Evolutionary conservation across 2,888 invertebrate genomes (phyloP).

Genomic region (Drosophila maculinotata): DNA sequence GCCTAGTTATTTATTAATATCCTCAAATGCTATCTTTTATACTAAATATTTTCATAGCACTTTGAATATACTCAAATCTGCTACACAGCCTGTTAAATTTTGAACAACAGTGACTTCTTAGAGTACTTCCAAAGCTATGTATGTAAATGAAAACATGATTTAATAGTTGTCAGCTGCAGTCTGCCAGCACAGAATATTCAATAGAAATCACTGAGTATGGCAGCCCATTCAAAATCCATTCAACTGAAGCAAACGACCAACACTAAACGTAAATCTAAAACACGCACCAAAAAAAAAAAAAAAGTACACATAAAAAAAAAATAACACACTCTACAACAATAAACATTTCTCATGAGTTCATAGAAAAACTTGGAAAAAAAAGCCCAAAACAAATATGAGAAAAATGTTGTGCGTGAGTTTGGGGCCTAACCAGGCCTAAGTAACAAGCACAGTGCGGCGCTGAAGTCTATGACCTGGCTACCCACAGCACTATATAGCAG

Average conservation of each 20-base stretch:
- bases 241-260: constrained; percentile 21
- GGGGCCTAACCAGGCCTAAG: constrained; percentile 45
- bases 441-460: constrained; percentile 29
- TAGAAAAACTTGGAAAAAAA: constrained; percentile 10
- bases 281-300: constrained; percentile 34
- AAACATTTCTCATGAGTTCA: constrained; percentile 42
- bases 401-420: constrained; percentile 46
- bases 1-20: too few relatives aligned
- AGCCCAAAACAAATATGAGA: constrained; percentile 55
- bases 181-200: constrained; percentile 6
- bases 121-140: too few relatives aligned
- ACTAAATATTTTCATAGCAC: too few relatives aligned
- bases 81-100: too few relatives aligned
- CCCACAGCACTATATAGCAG: constrained; percentile 47
- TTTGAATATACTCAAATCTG: too few relatives aligned
- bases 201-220: constrained; percentile 19
- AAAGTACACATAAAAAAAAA: constrained; percentile 2
- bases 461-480: constrained; percentile 58
- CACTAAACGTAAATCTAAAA: constrained; percentile 38
- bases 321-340: constrained; percentile 29
- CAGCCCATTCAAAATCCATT: constrained; percentile 42
- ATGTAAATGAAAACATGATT: constrained; percentile 5
- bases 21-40: too few relatives aligned
- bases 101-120: too few relatives aligned
- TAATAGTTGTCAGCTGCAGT: constrained; percentile 40